Conservation (phyloP, 2,797 vertebrate genomes). For the Mareca strepera region DNA sequence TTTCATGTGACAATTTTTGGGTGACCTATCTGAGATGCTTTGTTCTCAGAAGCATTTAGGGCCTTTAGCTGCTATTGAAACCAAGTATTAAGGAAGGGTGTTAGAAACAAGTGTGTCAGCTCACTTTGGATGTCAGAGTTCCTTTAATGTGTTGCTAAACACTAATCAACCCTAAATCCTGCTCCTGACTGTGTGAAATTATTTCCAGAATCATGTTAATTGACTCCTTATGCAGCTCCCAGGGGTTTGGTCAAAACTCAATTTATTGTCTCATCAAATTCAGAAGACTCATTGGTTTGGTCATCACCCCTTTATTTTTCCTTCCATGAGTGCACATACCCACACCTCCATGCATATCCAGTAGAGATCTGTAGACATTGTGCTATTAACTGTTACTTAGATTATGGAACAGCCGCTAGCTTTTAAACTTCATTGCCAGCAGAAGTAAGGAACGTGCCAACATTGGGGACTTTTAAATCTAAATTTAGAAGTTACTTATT, state of each 20-base stretch:
- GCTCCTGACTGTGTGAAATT: background rate
- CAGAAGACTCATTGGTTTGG: background rate
- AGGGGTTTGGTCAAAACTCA: background rate
- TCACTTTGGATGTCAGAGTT: background rate
- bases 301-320: background rate
- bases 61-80: background rate
- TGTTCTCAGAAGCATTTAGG: conserved; percentile 9
- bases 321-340: background rate
- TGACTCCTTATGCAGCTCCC: background rate
- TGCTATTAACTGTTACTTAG: conserved; percentile 44
- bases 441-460: conserved; percentile 55
- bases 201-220: background rate
- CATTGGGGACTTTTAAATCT: conserved; percentile 57
- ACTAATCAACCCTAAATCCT: background rate
- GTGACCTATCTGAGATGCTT: conserved; percentile 41
- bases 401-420: conserved; percentile 49
- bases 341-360: background rate
- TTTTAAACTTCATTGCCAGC: conserved; percentile 53
- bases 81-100: background rate
- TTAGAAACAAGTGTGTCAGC: background rate
- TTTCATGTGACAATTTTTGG: conserved; percentile 52
- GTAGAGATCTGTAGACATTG: background rate
- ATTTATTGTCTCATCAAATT: background rate
- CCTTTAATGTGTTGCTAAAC: background rate
- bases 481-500: conserved; percentile 71